These are phyloP conservation scores for Natrix natrix DNA, from an alignment of 2,797 vertebrate genomes.

Conservation along the genomic window DNA sequence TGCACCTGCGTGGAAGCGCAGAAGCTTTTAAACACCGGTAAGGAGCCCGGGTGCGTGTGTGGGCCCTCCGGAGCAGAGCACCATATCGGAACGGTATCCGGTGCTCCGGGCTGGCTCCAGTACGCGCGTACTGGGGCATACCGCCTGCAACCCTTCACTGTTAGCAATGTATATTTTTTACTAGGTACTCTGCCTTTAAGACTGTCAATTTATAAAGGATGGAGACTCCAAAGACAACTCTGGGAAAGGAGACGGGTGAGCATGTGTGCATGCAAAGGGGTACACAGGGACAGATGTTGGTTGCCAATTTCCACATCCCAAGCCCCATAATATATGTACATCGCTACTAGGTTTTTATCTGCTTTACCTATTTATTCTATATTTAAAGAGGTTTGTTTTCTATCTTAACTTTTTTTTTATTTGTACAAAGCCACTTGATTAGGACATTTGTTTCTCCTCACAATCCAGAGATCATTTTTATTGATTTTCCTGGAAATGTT, in stretches of 20 bases:
- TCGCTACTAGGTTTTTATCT: not conserved
- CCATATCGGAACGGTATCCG: too few species aligned
- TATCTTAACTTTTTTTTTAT: not conserved
- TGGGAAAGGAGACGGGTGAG: not conserved
- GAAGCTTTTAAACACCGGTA: too few species aligned
- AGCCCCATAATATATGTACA: not conserved
- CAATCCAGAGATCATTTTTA: not conserved
- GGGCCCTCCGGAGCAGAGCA: too few species aligned
- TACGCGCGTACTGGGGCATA: too few species aligned
- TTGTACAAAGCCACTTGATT: not conserved
- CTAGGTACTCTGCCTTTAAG: not conserved
- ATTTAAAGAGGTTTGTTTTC: not conserved
- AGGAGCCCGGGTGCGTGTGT: too few species aligned
- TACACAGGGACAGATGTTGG: not conserved
- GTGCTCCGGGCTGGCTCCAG: too few species aligned
- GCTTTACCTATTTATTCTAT: not conserved
- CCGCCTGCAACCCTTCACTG: too few species aligned
- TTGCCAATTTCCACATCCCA: not conserved
- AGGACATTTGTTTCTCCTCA: not conserved
- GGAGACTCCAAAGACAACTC: not conserved
- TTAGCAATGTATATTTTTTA: not conserved
- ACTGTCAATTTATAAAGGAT: not conserved
- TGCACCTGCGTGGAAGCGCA: too few species aligned
- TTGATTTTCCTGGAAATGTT: not conserved
- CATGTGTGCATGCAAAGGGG: not conserved